These are phyloP conservation scores for Phalacrocorax carbo DNA, from an alignment of 2,113 vertebrate species.

Conservation along the genomic window DNA sequence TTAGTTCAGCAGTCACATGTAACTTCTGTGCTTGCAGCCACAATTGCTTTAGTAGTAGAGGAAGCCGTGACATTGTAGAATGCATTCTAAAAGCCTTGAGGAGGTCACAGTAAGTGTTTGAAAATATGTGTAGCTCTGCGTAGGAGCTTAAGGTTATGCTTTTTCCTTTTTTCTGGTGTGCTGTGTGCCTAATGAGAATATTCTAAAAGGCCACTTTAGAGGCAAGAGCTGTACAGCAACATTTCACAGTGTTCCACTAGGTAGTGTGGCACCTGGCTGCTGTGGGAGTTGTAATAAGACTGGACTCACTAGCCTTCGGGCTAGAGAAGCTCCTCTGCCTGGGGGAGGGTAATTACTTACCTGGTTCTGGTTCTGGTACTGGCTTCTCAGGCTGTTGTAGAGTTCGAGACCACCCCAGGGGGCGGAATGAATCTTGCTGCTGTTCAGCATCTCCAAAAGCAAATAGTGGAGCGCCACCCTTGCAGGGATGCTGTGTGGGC, in stretches of 20 bases:
- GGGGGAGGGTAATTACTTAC: not conserved
- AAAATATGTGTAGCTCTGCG: not conserved
- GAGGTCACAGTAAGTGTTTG: not conserved
- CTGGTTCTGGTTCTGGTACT: not conserved
- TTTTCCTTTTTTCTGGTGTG: not conserved
- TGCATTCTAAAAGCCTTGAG: not conserved
- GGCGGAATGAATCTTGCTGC: not conserved
- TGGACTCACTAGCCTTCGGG: not conserved
- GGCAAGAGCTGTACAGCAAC: not conserved
- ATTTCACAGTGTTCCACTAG: not conserved
- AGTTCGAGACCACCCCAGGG: not conserved
- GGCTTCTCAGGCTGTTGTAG: not conserved
- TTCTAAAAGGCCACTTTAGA: not conserved
- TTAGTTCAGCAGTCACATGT: not conserved
- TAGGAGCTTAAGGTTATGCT: not conserved
- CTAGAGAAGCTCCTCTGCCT: not conserved
- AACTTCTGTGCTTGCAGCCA: not conserved
- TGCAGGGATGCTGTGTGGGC: not conserved
- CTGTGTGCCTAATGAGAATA: not conserved
- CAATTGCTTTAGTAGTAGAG: not conserved
- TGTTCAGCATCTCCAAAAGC: not conserved
- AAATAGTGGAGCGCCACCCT: not conserved
- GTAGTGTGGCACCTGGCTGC: not conserved
- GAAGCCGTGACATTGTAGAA: not conserved
- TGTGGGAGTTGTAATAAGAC: not conserved